These are phyloP conservation scores for Calephelis nemesis DNA, from an alignment of 1,140 invertebrate species.

Conservation along the genomic window DNA sequence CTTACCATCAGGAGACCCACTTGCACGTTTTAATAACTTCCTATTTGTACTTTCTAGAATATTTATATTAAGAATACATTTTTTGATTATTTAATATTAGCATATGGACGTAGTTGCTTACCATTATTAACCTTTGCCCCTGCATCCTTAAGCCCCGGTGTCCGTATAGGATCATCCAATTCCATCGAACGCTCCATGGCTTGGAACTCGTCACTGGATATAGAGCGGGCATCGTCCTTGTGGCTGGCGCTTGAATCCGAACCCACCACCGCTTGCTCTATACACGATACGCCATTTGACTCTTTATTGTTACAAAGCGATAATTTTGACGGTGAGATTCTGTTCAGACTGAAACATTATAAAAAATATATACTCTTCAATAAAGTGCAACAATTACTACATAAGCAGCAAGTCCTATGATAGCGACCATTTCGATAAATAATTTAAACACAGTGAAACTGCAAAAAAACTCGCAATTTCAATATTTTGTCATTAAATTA, in stretches of 20 bases:
- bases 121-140: slow-evolving; percentile 22
- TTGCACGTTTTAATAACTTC: no score
- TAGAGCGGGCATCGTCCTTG: slow-evolving; percentile 59
- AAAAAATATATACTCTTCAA: no score
- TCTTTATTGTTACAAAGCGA: slow-evolving; percentile 67
- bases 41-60: no score
- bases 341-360: slow-evolving; percentile 55
- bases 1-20: no score
- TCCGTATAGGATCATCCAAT: slow-evolving; percentile 45
- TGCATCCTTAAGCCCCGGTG: slow-evolving; percentile 23
- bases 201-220: slow-evolving; percentile 70
- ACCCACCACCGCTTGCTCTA: slow-evolving; percentile 52
- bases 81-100: no score
- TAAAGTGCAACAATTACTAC: no score
- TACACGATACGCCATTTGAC: slow-evolving; percentile 44
- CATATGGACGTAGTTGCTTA: slow-evolving; percentile 5
- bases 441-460: no score
- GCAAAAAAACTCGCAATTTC: no score
- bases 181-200: slow-evolving; percentile 71
- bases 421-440: no score
- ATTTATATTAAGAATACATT: no score
- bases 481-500: no score
- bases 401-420: no score
- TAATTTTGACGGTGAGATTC: slow-evolving; percentile 71
- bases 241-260: slow-evolving; percentile 60